Percentiles rank a stretch among this genome's conserved stretches.
These are phyloP conservation scores for Limanda limanda DNA, from an alignment of 2,113 vertebrate species.

Conservation along the genomic window DNA sequence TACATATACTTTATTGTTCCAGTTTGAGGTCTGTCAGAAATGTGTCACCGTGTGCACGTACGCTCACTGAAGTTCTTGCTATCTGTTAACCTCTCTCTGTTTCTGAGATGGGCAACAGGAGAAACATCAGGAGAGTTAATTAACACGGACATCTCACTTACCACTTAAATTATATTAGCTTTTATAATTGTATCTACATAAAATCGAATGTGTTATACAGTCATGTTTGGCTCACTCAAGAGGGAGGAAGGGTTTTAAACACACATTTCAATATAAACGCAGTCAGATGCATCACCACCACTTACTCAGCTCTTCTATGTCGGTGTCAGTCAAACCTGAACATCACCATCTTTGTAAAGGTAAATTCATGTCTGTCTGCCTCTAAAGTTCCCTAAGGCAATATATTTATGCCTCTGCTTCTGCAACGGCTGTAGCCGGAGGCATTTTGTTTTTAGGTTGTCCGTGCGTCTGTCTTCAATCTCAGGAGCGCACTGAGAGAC, in stretches of 20 bases:
- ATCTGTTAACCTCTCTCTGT: no score
- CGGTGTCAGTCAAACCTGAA: neutral
- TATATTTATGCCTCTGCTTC: neutral
- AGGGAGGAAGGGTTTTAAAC: neutral
- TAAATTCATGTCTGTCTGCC: neutral
- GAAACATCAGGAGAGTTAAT: neutral
- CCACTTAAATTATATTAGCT: neutral
- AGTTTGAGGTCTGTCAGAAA: neutral
- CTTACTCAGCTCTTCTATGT: neutral
- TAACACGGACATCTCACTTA: neutral
- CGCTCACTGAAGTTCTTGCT: neutral
- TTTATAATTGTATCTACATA: neutral
- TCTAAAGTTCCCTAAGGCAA: neutral
- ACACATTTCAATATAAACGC: no score
- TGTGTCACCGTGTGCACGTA: neutral
- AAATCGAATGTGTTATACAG: neutral
- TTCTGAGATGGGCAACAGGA: neutral
- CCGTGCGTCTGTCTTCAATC: neutral
- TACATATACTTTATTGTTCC: neutral
- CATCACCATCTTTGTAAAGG: neutral
- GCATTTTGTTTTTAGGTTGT: neutral
- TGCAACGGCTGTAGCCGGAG: neutral
- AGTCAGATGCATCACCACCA: neutral
- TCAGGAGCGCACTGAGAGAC: neutral
- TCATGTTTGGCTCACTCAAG: neutral